phyloP scores from a whole-genome alignment of 1,140 invertebrate species.

The Hestina assimilis region DNA sequence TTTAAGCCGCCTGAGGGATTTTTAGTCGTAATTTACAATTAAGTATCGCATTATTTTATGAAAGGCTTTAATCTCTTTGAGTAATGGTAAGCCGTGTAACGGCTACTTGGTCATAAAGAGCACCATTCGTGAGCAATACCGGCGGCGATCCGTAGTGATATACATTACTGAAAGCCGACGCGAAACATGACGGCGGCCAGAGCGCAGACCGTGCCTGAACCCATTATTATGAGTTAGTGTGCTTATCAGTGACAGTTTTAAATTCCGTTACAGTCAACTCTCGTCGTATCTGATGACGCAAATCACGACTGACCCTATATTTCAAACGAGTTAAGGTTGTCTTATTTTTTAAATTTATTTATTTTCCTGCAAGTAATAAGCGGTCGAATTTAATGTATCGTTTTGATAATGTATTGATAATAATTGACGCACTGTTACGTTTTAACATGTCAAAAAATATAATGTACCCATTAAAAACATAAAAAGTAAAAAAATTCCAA shows the following conservation, averaged over 20 bases:
- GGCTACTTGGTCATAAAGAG: slow-evolving; percentile 19
- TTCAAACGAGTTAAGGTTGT: slow-evolving; percentile 9
- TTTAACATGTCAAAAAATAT: too few relatives aligned
- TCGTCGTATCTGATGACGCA: slow-evolving; percentile 34
- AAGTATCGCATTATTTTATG: slow-evolving; percentile 10
- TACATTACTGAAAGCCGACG: slow-evolving; percentile 22
- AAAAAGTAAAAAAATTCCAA: too few relatives aligned
- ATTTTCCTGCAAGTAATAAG: slow-evolving; percentile 6
- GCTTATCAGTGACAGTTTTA: slow-evolving; percentile 57
- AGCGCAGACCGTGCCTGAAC: slow-evolving; percentile 24
- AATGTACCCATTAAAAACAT: too few relatives aligned
- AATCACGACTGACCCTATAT: slow-evolving; percentile 28
- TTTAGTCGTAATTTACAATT: slow-evolving; percentile 4
- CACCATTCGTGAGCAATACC: slow-evolving; percentile 10
- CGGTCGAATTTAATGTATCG: slow-evolving; percentile 2
- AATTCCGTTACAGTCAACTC: slow-evolving; percentile 47
- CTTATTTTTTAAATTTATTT: slow-evolving; percentile 17
- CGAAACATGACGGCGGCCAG: slow-evolving; percentile 34
- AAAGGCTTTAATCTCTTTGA: slow-evolving; percentile 19
- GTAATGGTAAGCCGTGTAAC: slow-evolving; percentile 14
- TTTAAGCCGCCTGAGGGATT: not conserved
- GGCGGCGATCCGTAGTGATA: slow-evolving; percentile 18
- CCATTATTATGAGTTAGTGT: slow-evolving; percentile 58
- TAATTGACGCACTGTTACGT: not conserved
- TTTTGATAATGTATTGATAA: not conserved